Conservation (phyloP, 2,888 invertebrate genomes). For the Spilarctia lutea region DNA sequence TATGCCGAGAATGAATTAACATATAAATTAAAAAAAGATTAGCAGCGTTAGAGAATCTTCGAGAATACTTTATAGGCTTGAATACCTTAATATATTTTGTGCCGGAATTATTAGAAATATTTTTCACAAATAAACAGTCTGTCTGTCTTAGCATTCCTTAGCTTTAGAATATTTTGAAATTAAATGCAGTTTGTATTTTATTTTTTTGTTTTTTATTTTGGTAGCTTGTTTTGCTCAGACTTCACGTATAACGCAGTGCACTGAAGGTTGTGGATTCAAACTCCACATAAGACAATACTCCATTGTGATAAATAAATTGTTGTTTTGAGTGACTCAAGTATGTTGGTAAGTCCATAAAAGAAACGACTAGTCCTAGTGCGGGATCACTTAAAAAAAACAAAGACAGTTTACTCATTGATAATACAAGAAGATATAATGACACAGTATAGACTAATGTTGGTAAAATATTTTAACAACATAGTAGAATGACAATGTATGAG, state of each 20-base stretch:
- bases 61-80: conserved; percentile 48
- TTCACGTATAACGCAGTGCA: too few species aligned
- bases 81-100: conserved; percentile 51
- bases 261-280: too few species aligned
- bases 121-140: conserved; percentile 39
- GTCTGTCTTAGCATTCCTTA: conserved; percentile 33
- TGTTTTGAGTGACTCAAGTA: too few species aligned
- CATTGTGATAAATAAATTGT: too few species aligned
- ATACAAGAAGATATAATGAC: background rate
- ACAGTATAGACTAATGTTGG: background rate
- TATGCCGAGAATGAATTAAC: conserved; percentile 68
- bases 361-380: too few species aligned
- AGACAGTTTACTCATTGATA: background rate
- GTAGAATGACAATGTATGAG: too few species aligned
- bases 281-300: too few species aligned
- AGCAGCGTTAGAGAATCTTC: conserved; percentile 60
- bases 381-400: background rate
- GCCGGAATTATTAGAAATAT: conserved; percentile 42
- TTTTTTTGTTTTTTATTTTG: background rate
- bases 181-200: conserved; percentile 21
- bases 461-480: too few species aligned
- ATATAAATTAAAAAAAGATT: conserved; percentile 72
- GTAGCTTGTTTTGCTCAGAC: background rate
- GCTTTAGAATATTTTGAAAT: conserved; percentile 23
- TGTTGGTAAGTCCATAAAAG: too few species aligned